Percentiles rank a stretch among this genome's conserved stretches.
These are phyloP conservation scores for Agrochola macilenta DNA, from an alignment of 2,888 invertebrate species.

Conservation along the genomic window DNA sequence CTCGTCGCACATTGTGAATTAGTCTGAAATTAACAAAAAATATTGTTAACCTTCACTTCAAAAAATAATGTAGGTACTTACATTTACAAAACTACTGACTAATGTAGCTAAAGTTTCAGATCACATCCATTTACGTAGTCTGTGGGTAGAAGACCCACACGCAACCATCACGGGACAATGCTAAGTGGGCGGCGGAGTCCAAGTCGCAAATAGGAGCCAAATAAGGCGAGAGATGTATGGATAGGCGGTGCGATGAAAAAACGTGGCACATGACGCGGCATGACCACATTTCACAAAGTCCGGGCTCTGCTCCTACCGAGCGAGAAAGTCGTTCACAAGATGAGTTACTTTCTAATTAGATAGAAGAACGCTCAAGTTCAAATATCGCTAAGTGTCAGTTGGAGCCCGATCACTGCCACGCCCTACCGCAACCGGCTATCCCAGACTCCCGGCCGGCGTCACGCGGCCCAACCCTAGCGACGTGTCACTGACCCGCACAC, in stretches of 20 bases:
- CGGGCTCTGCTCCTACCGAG: conserved; percentile 72
- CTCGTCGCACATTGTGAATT: conserved; percentile 95
- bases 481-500: conserved; percentile 88
- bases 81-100: conserved; percentile 10
- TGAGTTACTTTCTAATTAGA: conserved; percentile 78
- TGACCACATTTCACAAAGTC: conserved; percentile 74
- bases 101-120: conserved; percentile 28
- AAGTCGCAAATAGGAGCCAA: conserved; percentile 82
- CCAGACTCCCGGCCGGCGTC: conserved; percentile 76
- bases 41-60: conserved; percentile 52
- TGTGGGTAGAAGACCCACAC: conserved; percentile 83
- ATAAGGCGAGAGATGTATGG: conserved; percentile 80
- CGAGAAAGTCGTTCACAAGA: conserved; percentile 79
- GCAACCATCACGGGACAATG: conserved; percentile 72
- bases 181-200: conserved; percentile 83
- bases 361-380: conserved; percentile 63
- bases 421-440: conserved; percentile 89
- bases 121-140: conserved; percentile 71
- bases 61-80: conserved; percentile 42
- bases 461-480: conserved; percentile 76
- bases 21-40: conserved; percentile 92
- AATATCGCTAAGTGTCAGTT: conserved; percentile 54
- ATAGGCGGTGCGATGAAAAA: conserved; percentile 72
- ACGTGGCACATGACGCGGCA: conserved; percentile 84
- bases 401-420: conserved; percentile 83